Evolutionary conservation across 2,888 invertebrate species (phyloP), one percentile per base, ranked within the genome.

Genomic region (Scaptomyza caliginosa): DNA sequence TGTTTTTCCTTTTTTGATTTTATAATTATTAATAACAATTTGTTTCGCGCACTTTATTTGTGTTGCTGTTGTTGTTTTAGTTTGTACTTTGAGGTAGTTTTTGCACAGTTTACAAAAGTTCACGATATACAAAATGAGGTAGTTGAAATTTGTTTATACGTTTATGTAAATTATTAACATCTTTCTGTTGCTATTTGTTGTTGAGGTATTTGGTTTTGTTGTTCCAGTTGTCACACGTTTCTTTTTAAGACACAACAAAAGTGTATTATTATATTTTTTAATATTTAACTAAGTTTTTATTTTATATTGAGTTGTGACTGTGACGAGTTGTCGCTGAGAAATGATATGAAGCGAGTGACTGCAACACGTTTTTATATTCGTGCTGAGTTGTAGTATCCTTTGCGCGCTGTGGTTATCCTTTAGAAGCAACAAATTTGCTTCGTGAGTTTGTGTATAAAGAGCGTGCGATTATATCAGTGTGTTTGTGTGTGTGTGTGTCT

Each of bases 1-100:
- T 45, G 8, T 46, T 76, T 17, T 50, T 24, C 10, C 13, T 16
- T 42, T 13, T 28, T 7, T 17, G 17, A 45, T 28, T 50, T 55
- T 43, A 52, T 60, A 65, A 34, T 34, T 71, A 65, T 42, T 42
- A 52, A 40, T 40, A 68, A 57, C 64, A 46, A 49, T 55, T 65
- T 48, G 26, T 56, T 74, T 67, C 56, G 62, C 64, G 67, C 83
- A 81, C 73, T 82, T 75, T 67, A 60, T 19, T 11, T 46, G 45
- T 62, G 67, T 67, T 32, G 13, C 7, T 13, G 64, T 76, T 58
- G 60, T 21, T 50, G n/a, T 51, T 64, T 54, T 42, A 45, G 34
- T 67, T 86, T 87, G 85, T 84, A 85, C 82, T 86, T 85, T 81
- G 86, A 86, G 88, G 85, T 88, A 88, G 82, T 71, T 71, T 55